Evolutionary conservation across 1,140 invertebrate species (phyloP).

Genomic region (Eumeta japonica): DNA sequence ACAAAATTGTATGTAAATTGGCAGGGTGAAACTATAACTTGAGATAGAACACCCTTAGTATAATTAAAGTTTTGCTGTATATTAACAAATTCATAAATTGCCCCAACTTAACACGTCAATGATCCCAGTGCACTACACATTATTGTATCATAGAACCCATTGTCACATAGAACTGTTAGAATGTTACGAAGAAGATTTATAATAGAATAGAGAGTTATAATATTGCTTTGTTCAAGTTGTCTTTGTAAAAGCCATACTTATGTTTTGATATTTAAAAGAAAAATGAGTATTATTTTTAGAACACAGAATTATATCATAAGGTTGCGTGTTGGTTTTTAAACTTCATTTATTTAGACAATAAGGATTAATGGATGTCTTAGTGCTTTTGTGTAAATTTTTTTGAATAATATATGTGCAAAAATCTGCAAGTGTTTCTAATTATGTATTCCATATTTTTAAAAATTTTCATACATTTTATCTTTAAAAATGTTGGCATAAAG

Average conservation of each 20-base stretch:
- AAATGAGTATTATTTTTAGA: slow-evolving; percentile 57
- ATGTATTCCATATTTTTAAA: no score
- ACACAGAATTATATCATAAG: slow-evolving; percentile 51
- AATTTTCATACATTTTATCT: no score
- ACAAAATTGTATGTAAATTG: not conserved
- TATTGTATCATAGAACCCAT: slow-evolving; percentile 41
- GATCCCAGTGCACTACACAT: slow-evolving; percentile 47
- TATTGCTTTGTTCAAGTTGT: slow-evolving; percentile 52
- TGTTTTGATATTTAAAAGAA: slow-evolving; percentile 42
- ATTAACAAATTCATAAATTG: slow-evolving; percentile 22
- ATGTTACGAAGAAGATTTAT: slow-evolving; percentile 28
- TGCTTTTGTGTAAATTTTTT: slow-evolving; percentile 60
- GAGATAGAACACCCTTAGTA: no score
- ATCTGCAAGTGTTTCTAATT: slow-evolving; percentile 11
- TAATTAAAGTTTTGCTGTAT: not conserved
- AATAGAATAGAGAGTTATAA: slow-evolving; percentile 35
- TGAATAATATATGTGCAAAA: slow-evolving; percentile 59
- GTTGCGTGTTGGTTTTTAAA: slow-evolving; percentile 52
- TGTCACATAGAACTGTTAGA: slow-evolving; percentile 42
- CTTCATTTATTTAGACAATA: slow-evolving; percentile 58
- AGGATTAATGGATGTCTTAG: slow-evolving; percentile 59
- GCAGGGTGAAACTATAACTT: no score
- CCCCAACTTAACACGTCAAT: slow-evolving; percentile 43
- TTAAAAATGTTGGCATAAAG: no score
- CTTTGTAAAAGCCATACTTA: slow-evolving; percentile 50